Evolutionary conservation across 1,140 invertebrate genomes (phyloP).

Genomic region (Prorops nasuta): DNA sequence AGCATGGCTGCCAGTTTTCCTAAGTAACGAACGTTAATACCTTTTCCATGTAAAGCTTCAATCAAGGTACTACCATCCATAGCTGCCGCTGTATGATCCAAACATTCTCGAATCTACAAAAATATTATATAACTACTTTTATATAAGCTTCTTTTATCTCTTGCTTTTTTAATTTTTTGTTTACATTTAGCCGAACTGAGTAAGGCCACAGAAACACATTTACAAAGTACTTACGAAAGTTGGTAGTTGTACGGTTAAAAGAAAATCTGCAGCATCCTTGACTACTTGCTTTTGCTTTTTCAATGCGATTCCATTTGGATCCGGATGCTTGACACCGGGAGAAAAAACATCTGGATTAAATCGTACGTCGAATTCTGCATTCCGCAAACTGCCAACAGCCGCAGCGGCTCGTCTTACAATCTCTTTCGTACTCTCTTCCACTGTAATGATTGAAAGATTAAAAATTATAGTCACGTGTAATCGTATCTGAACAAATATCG

Average conservation of each 20-base stretch:
- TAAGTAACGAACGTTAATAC: slow-evolving; percentile 96
- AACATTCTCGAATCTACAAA: slow-evolving; percentile 80
- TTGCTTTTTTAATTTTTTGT: too few species aligned
- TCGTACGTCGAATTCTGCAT: slow-evolving; percentile 92
- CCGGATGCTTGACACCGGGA: slow-evolving; percentile 83
- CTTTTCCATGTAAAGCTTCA: slow-evolving; percentile 88
- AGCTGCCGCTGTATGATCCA: slow-evolving; percentile 87
- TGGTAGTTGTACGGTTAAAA: slow-evolving; percentile 91
- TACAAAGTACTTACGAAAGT: slow-evolving; percentile 72
- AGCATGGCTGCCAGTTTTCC: slow-evolving; percentile 83
- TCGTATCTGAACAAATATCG: too few species aligned
- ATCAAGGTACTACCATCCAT: slow-evolving; percentile 95
- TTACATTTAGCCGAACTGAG: too few species aligned
- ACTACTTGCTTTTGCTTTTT: slow-evolving; percentile 85
- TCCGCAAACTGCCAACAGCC: slow-evolving; percentile 89
- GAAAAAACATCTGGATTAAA: slow-evolving; percentile 99
- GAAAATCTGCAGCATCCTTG: slow-evolving; percentile 92
- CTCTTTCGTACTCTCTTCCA: slow-evolving; percentile 83
- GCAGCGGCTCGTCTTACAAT: slow-evolving; percentile 86
- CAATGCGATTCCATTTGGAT: slow-evolving; percentile 67
- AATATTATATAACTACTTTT: slow-evolving; percentile 26
- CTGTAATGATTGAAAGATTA: slow-evolving; percentile 45
- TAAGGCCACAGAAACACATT: too few species aligned
- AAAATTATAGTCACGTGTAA: neutral
- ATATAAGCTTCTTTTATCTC: too few species aligned